Conservation (phyloP, 1,140 invertebrate species). For the Polypedilum pembai region DNA sequence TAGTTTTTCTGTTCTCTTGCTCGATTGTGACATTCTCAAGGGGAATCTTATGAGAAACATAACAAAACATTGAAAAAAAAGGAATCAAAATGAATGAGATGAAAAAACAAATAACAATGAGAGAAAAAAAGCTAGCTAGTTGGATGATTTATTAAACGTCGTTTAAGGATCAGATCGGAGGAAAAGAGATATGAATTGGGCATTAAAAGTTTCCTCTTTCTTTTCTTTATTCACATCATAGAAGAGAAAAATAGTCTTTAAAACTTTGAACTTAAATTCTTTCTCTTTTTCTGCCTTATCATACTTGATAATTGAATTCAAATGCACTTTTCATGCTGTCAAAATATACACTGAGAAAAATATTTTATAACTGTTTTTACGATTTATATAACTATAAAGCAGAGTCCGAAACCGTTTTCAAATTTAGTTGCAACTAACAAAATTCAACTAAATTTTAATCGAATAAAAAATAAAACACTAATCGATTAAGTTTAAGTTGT, state of each 20-base stretch:
- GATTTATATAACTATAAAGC: too few species aligned
- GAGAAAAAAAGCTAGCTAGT: not conserved
- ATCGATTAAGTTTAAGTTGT: too few species aligned
- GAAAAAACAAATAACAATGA: not conserved
- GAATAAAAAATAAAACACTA: too few species aligned
- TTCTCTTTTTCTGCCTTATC: not conserved
- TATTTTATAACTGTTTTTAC: too few species aligned
- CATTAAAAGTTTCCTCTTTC: not conserved
- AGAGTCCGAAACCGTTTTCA: too few species aligned
- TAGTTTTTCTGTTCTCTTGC: not conserved
- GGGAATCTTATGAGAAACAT: not conserved
- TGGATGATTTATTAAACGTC: slow-evolving; percentile 27
- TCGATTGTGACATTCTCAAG: not conserved
- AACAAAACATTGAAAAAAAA: not conserved
- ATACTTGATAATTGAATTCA: slow-evolving; percentile 19
- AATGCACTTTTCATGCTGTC: not conserved
- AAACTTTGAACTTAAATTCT: not conserved
- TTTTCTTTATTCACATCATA: too few species aligned
- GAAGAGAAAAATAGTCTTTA: too few species aligned
- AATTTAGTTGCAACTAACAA: too few species aligned
- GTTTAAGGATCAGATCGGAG: slow-evolving; percentile 23
- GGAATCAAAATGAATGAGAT: not conserved
- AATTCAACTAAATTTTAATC: too few species aligned
- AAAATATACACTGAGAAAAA: too few species aligned
- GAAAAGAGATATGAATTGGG: not conserved